Conservation (phyloP, 1,140 invertebrate genomes). For the Drosophila hydei region DNA sequence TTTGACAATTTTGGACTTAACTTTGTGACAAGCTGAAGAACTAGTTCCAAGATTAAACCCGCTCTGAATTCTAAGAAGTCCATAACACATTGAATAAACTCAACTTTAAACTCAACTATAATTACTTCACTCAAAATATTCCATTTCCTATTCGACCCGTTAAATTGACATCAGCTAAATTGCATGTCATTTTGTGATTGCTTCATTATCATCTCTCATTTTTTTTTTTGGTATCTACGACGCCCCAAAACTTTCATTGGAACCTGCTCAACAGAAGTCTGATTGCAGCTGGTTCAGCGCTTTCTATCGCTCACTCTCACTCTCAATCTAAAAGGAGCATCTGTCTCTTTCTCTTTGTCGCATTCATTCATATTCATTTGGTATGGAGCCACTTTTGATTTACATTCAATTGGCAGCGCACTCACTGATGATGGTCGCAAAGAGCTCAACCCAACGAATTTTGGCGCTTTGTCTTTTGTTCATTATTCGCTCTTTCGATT, state of each 20-base stretch:
- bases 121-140: slow-evolving; percentile 4
- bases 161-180: slow-evolving; percentile 41
- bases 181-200: slow-evolving; percentile 49
- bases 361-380: slow-evolving; percentile 55
- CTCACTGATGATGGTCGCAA: slow-evolving; percentile 42
- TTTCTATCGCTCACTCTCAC: not conserved
- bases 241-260: slow-evolving; percentile 27
- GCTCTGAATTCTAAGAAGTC: too few relatives aligned
- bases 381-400: slow-evolving; percentile 52
- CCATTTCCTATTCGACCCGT: slow-evolving; percentile 3
- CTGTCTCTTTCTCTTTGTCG: slow-evolving; percentile 1
- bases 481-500: slow-evolving; percentile 59
- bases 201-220: slow-evolving; percentile 52
- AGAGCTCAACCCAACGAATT: slow-evolving; percentile 21
- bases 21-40: too few relatives aligned
- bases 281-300: slow-evolving; percentile 16
- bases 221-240: not conserved
- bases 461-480: slow-evolving; percentile 46
- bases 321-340: not conserved
- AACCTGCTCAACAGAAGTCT: slow-evolving; percentile 54
- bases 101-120: slow-evolving; percentile 2
- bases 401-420: slow-evolving; percentile 72
- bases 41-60: too few relatives aligned
- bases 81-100: too few relatives aligned
- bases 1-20: too few relatives aligned